Evolutionary conservation across 1,140 invertebrate species (phyloP).

Genomic region (Dinoponera quadriceps): DNA sequence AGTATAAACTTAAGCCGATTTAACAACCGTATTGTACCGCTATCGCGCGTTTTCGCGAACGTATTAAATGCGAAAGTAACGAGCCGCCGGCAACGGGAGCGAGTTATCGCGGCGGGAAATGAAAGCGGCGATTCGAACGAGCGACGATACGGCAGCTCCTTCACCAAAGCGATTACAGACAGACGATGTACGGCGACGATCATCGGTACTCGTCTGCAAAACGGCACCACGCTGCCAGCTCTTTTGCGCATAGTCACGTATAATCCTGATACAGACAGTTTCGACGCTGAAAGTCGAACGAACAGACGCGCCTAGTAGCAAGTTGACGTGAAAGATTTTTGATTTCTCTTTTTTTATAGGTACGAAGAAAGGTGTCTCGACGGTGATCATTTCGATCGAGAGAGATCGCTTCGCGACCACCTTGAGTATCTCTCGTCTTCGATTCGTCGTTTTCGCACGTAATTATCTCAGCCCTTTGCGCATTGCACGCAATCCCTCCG

Average conservation of each 20-base stretch:
- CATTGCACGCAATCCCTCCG: neutral
- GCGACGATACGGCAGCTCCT: slow-evolving; percentile 29
- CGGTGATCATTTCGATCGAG: too few relatives aligned
- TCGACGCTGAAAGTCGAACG: slow-evolving; percentile 1
- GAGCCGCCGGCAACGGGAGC: slow-evolving; percentile 5
- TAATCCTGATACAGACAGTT: neutral
- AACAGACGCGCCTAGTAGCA: too few relatives aligned
- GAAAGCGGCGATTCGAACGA: slow-evolving; percentile 46
- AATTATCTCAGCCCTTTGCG: neutral
- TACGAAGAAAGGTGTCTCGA: too few relatives aligned
- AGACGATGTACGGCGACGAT: neutral
- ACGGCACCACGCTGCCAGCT: neutral
- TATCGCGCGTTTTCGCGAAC: slow-evolving; percentile 34
- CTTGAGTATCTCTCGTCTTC: too few relatives aligned
- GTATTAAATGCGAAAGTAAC: slow-evolving; percentile 40
- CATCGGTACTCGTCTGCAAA: slow-evolving; percentile 37
- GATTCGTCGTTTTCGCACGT: neutral
- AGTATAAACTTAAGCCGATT: slow-evolving; percentile 63
- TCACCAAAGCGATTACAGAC: slow-evolving; percentile 37
- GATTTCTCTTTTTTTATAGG: too few relatives aligned
- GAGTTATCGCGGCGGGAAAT: slow-evolving; percentile 28
- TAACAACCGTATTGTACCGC: slow-evolving; percentile 45
- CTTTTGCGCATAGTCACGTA: too few relatives aligned
- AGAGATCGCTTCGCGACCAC: too few relatives aligned
- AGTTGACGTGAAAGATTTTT: too few relatives aligned